Evolutionary conservation across 2,113 vertebrate species (phyloP).

Genomic region (Pelodiscus sinensis): DNA sequence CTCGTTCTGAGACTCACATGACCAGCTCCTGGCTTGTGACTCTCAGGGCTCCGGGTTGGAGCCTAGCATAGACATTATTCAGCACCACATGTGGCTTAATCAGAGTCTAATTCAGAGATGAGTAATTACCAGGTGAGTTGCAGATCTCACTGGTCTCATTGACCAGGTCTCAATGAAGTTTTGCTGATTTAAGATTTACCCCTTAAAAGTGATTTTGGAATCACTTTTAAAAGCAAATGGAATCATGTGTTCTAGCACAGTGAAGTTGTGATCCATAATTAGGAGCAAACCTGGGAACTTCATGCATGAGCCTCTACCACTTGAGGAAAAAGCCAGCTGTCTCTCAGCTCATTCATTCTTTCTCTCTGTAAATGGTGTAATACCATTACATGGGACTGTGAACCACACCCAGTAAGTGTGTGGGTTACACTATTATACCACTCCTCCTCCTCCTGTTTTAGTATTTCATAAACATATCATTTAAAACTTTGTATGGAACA

Average conservation of each 20-base stretch:
- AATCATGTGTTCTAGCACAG: not conserved
- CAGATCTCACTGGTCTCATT: not conserved
- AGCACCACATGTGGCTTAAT: not conserved
- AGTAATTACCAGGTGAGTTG: not conserved
- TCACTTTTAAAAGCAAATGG: no score
- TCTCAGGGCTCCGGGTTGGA: not conserved
- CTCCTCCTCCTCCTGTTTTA: not conserved
- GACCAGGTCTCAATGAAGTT: not conserved
- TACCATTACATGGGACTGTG: no score
- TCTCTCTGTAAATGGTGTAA: no score
- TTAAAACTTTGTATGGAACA: not conserved
- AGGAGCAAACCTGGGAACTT: not conserved
- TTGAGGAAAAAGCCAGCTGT: no score
- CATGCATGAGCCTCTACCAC: no score
- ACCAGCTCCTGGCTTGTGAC: not conserved
- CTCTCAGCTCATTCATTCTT: no score
- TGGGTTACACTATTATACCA: not conserved
- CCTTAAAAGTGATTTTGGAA: not conserved
- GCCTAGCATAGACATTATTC: not conserved
- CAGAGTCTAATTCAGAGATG: not conserved
- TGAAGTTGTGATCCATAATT: not conserved
- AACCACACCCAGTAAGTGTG: no score
- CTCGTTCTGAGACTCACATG: not conserved
- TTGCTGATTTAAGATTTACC: not conserved
- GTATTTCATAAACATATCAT: not conserved